phyloP scores from a whole-genome alignment of 1,140 invertebrate species.

The Aphaenogaster rudis region DNA sequence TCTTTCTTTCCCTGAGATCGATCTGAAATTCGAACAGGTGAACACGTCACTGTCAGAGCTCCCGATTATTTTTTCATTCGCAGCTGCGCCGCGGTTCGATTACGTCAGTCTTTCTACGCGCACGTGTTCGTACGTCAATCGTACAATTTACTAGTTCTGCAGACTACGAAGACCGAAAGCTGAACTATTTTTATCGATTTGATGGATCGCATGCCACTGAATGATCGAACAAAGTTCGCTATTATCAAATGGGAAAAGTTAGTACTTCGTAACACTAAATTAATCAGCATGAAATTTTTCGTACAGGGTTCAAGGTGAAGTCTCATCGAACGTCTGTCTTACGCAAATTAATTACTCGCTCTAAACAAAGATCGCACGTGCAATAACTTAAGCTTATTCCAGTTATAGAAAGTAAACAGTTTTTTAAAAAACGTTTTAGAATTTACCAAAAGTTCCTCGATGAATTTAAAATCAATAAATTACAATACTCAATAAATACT shows the following conservation, averaged over 20 bases:
- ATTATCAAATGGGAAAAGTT: slow-evolving; percentile 49
- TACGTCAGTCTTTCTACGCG: slow-evolving; percentile 42
- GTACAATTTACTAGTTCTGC: slow-evolving; percentile 36
- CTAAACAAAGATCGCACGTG: background rate
- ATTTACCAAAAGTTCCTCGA: background rate
- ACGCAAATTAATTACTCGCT: background rate
- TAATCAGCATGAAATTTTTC: slow-evolving; percentile 15
- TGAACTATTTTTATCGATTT: background rate
- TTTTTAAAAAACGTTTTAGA: background rate
- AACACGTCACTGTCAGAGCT: slow-evolving; percentile 33
- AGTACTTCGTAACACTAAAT: background rate
- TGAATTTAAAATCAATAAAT: background rate
- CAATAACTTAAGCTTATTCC: background rate
- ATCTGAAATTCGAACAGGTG: slow-evolving; percentile 44
- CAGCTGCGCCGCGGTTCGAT: slow-evolving; percentile 48
- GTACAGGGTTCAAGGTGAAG: background rate
- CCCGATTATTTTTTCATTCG: slow-evolving; percentile 52
- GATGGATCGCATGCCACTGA: background rate
- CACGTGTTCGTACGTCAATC: slow-evolving; percentile 14
- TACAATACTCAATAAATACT: no score
- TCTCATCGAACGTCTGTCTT: background rate
- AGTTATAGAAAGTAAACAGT: background rate
- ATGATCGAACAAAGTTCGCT: background rate
- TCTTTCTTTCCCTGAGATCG: slow-evolving; percentile 17
- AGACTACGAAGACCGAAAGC: background rate